phyloP scores from a whole-genome alignment of 2,113 vertebrate species.

The Cathartes aura region DNA sequence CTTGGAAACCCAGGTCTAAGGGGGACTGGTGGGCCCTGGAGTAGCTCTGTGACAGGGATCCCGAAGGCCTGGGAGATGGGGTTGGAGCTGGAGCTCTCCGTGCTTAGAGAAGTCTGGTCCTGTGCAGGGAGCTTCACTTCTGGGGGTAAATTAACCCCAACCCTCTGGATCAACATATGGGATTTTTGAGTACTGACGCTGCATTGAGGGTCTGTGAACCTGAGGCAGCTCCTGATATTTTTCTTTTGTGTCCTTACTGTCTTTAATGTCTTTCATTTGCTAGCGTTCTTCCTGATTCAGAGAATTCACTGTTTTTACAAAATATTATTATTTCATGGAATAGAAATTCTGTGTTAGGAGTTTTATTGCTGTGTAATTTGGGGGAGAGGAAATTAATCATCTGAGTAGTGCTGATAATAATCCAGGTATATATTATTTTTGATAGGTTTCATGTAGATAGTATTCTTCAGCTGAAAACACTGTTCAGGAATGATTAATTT shows the following conservation, averaged over 20 bases:
- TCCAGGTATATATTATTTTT: neutral
- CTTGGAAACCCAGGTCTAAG: neutral
- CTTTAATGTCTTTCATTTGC: neutral
- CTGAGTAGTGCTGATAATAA: neutral
- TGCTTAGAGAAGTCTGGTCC: neutral
- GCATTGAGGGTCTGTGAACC: neutral
- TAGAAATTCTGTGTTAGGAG: neutral
- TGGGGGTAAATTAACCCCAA: neutral
- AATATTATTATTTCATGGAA: neutral
- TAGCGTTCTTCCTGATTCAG: neutral
- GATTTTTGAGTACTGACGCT: neutral
- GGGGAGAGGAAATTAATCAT: neutral
- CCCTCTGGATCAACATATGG: fast-evolving
- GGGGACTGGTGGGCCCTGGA: neutral
- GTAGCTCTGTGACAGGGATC: neutral
- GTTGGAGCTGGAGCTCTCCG: neutral
- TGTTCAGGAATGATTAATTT: neutral
- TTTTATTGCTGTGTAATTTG: neutral
- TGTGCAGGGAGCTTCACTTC: neutral
- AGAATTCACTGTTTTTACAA: neutral
- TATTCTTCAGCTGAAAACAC: neutral
- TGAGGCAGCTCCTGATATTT: neutral
- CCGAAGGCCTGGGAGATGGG: fast-evolving
- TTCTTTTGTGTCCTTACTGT: neutral
- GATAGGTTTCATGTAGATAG: neutral